Conservation (phyloP, 2,888 invertebrate species). For the Mamestra brassicae region DNA sequence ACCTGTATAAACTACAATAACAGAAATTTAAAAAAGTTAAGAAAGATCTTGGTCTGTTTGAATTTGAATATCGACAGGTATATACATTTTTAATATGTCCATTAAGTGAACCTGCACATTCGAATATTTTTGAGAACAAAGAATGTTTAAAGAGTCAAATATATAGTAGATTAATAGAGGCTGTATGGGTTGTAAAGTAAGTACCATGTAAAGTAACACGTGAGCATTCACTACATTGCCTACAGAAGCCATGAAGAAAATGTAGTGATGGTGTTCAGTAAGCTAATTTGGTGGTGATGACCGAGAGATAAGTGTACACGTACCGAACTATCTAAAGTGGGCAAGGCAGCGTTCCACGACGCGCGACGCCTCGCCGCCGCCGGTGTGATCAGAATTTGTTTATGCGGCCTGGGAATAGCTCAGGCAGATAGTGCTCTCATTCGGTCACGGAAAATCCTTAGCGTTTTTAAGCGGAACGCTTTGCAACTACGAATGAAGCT, state of each 20-base stretch:
- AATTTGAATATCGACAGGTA: not conserved
- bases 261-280: slow-evolving; percentile 45
- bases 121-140: not conserved
- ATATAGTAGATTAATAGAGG: not conserved
- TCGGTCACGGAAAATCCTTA: slow-evolving; percentile 86
- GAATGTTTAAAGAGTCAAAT: not conserved
- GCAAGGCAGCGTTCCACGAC: slow-evolving; percentile 63
- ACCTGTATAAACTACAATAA: slow-evolving; percentile 27
- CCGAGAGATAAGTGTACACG: slow-evolving; percentile 62
- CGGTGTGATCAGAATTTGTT: slow-evolving; percentile 89
- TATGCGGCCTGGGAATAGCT: slow-evolving; percentile 87
- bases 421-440: slow-evolving; percentile 84
- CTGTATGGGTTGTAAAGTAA: not conserved
- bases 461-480: slow-evolving; percentile 86
- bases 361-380: slow-evolving; percentile 67
- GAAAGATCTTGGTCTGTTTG: not conserved
- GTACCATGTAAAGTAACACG: not conserved
- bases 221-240: slow-evolving; percentile 10
- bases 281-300: slow-evolving; percentile 59
- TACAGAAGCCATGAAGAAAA: slow-evolving; percentile 33
- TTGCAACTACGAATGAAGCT: slow-evolving; percentile 86
- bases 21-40: slow-evolving; percentile 1
- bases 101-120: not conserved
- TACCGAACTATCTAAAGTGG: slow-evolving; percentile 67
- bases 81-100: not conserved